These are phyloP conservation scores for Desoria tigrina DNA, from an alignment of 2,888 invertebrate genomes.

Conservation along the genomic window DNA sequence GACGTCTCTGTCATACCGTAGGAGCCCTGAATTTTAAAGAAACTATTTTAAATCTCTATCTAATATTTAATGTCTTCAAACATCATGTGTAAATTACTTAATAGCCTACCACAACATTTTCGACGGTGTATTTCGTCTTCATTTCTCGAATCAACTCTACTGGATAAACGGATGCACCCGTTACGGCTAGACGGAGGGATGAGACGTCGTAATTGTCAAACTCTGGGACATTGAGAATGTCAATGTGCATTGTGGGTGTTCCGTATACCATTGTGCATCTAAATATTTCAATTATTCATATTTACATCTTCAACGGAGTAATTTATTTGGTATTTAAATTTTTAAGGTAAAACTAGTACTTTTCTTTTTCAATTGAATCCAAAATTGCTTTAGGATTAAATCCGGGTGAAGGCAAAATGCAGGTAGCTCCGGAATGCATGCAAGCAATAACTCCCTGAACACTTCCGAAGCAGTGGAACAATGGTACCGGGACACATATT, in stretches of 20 bases:
- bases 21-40: conserved; percentile 61
- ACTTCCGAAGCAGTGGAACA: conserved; percentile 81
- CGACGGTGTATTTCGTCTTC: conserved; percentile 52
- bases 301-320: neutral
- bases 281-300: too few species aligned
- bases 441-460: conserved; percentile 65
- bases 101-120: conserved; percentile 42
- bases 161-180: conserved; percentile 74
- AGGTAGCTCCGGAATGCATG: conserved; percentile 65
- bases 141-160: conserved; percentile 57
- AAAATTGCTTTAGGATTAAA: conserved; percentile 67
- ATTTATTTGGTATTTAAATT: neutral
- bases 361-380: conserved; percentile 33
- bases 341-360: conserved; percentile 20
- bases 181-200: conserved; percentile 62
- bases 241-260: conserved; percentile 82
- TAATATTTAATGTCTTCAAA: too few species aligned
- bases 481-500: conserved; percentile 62
- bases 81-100: conserved; percentile 1
- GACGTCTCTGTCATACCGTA: conserved; percentile 67
- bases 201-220: conserved; percentile 59
- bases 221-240: conserved; percentile 65
- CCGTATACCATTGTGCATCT: conserved; percentile 74
- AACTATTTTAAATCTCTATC: too few species aligned
- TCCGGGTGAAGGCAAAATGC: conserved; percentile 64